phyloP scores from a whole-genome alignment of 53 echinoderm and acorn worm species.

The Apostichopus leukothele region DNA sequence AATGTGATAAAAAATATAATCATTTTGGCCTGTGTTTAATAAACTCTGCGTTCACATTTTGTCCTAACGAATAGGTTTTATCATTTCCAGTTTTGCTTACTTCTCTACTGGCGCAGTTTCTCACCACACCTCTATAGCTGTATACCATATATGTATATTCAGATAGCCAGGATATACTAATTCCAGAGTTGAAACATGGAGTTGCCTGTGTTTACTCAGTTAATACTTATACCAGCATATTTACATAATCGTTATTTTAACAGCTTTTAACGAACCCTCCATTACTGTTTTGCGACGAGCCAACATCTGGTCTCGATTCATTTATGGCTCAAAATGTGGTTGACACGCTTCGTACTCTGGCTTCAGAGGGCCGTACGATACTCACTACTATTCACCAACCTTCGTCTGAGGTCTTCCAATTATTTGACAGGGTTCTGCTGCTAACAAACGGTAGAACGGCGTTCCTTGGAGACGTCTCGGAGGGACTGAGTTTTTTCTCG shows the following conservation, averaged over 20 bases:
- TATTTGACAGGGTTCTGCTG: slow-evolving; percentile 74
- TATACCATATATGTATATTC: no score
- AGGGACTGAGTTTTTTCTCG: slow-evolving; percentile 58
- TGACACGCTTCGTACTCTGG: slow-evolving; percentile 55
- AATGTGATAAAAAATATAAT: no score
- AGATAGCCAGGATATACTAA: no score
- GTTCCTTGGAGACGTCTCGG: slow-evolving; percentile 61
- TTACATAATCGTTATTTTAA: neutral
- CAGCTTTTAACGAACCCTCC: slow-evolving; percentile 81
- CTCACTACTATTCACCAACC: slow-evolving; percentile 88
- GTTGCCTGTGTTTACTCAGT: no score
- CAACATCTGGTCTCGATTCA: slow-evolving; percentile 80
- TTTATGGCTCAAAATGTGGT: slow-evolving; percentile 81
- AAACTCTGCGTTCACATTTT: no score
- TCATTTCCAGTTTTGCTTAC: neutral
- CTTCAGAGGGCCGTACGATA: slow-evolving; percentile 74
- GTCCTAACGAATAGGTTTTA: neutral
- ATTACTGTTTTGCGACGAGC: slow-evolving; percentile 81
- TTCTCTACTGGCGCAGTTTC: neutral
- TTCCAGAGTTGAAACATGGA: no score
- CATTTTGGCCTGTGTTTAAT: no score
- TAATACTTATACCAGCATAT: no score
- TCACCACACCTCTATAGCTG: no score
- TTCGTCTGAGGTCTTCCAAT: slow-evolving; percentile 76
- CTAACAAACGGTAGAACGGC: slow-evolving; percentile 69